phyloP scores from a whole-genome alignment of 2,888 invertebrate species.

The Blera fallax region DNA sequence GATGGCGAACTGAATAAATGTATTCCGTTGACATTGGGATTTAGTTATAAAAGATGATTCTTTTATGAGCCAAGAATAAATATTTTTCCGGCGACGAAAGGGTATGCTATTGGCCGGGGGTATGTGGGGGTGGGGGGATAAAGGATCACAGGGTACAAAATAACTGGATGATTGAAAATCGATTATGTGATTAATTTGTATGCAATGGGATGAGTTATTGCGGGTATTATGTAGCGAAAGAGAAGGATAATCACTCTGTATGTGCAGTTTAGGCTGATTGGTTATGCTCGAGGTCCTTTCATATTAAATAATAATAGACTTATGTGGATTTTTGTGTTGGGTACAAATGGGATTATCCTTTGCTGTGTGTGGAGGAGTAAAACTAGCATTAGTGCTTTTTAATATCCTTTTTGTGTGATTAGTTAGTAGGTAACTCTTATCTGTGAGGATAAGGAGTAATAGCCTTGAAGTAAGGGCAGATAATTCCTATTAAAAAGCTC shows the following conservation, averaged over 20 bases:
- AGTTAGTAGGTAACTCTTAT: too few relatives aligned
- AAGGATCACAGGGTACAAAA: slow-evolving; percentile 42
- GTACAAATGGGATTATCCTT: slow-evolving; percentile 37
- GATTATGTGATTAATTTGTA: slow-evolving; percentile 69
- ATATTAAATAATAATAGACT: slow-evolving; percentile 15
- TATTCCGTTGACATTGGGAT: slow-evolving; percentile 63
- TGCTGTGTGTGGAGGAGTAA: neutral
- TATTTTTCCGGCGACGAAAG: slow-evolving; percentile 16
- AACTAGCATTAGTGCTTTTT: neutral
- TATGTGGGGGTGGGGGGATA: neutral
- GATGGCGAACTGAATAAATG: slow-evolving; percentile 41
- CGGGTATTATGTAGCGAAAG: slow-evolving; percentile 4
- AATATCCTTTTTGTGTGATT: too few relatives aligned
- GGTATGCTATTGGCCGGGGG: neutral
- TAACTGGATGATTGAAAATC: slow-evolving; percentile 71
- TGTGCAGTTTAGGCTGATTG: slow-evolving; percentile 2
- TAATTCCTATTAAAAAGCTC: too few relatives aligned
- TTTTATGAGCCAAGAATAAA: slow-evolving; percentile 66
- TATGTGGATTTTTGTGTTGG: neutral
- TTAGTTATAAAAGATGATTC: slow-evolving; percentile 68
- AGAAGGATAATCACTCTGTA: slow-evolving; percentile 44
- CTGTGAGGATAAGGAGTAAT: too few relatives aligned
- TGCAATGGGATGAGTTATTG: slow-evolving; percentile 60
- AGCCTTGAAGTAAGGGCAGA: too few relatives aligned
- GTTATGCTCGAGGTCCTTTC: neutral